These are phyloP conservation scores for Yponomeuta evonymella DNA, from an alignment of 2,888 invertebrate genomes.

Conservation along the genomic window DNA sequence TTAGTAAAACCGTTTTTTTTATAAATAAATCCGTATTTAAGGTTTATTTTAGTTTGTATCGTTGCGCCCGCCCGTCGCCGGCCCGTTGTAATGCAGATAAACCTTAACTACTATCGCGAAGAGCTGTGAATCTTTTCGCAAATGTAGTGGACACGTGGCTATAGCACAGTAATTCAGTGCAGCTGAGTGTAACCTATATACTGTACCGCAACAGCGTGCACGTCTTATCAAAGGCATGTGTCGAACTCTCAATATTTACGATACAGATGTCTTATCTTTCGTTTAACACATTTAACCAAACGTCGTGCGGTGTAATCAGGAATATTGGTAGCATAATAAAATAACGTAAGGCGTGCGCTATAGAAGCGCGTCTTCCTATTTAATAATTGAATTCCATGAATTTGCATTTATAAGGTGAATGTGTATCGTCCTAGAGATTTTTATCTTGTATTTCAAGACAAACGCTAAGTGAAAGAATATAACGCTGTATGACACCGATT, in stretches of 20 bases:
- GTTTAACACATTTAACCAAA: constrained; percentile 18
- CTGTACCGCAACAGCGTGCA: background rate
- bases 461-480: constrained; percentile 51
- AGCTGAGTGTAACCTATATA: background rate
- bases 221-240: background rate
- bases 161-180: no score
- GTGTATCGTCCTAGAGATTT: constrained; percentile 73
- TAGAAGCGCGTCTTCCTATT: constrained; percentile 48
- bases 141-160: no score
- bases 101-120: no score
- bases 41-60: no score
- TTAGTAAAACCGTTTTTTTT: no score
- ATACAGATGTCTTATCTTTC: background rate
- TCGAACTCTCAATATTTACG: background rate
- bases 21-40: no score
- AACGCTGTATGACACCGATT: constrained; percentile 57
- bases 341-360: constrained; percentile 50
- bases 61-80: no score
- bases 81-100: no score
- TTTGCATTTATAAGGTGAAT: constrained; percentile 74
- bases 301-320: constrained; percentile 45
- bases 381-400: constrained; percentile 74
- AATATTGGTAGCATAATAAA: constrained; percentile 65
- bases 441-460: constrained; percentile 69
- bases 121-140: no score